These are phyloP conservation scores for Agapornis canus DNA, from an alignment of 2,797 vertebrate genomes.

Conservation along the genomic window DNA sequence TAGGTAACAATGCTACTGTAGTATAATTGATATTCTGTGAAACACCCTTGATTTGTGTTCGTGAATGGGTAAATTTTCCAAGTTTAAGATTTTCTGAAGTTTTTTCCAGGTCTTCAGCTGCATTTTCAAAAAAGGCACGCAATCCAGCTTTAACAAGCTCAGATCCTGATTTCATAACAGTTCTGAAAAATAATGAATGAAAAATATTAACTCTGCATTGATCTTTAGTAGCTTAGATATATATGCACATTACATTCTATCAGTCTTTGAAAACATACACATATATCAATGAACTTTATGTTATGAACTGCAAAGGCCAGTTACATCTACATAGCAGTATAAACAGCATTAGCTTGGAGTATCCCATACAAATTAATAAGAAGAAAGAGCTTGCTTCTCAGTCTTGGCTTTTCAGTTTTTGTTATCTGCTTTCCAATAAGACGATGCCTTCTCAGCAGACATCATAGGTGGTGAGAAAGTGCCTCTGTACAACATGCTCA, in stretches of 20 bases:
- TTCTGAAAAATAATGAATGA: slow-evolving; percentile 77
- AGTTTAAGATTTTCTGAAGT: slow-evolving; percentile 96
- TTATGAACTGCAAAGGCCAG: not conserved
- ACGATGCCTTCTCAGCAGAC: not conserved
- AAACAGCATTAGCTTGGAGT: not conserved
- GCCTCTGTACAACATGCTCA: not conserved
- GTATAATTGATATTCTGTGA: slow-evolving; percentile 99
- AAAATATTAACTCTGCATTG: not conserved
- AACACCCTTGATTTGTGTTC: slow-evolving; percentile 97
- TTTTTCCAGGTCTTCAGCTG: slow-evolving; percentile 94
- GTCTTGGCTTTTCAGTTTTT: not conserved
- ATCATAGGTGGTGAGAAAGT: not conserved
- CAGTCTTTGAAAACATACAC: not conserved
- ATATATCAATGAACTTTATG: not conserved
- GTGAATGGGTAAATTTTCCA: slow-evolving; percentile 96
- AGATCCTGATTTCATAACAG: slow-evolving; percentile 97
- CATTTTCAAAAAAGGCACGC: slow-evolving; percentile 95
- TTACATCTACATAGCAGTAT: not conserved
- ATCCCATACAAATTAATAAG: not conserved
- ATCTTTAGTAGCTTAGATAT: not conserved
- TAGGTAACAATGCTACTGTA: slow-evolving; percentile 92
- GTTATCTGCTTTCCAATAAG: not conserved
- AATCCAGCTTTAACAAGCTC: slow-evolving; percentile 92
- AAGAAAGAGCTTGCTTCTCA: not conserved
- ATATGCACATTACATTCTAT: not conserved